Conservation (phyloP, 2,797 vertebrate genomes). For the Gastrophryne carolinensis region DNA sequence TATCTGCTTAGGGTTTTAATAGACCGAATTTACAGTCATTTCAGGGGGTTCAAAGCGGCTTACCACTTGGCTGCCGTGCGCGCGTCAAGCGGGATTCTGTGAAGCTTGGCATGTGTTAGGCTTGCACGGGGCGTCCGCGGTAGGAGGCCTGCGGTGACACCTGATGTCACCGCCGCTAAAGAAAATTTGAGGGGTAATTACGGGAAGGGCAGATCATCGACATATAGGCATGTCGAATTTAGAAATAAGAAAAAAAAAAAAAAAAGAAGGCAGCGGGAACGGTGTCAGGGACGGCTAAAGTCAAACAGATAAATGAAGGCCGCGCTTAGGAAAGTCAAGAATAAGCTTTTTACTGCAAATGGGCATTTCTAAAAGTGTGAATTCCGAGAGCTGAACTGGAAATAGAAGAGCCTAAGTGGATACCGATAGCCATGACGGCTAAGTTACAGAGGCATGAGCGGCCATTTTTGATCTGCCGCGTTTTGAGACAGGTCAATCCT, state of each 20-base stretch:
- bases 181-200: background rate
- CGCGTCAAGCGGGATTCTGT: background rate
- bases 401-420: too few species aligned
- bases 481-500: too few species aligned
- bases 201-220: slow-evolving; percentile 10
- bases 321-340: too few species aligned
- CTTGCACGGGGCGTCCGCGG: background rate
- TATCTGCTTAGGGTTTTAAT: slow-evolving; percentile 53
- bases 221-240: background rate
- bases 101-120: background rate
- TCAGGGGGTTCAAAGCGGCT: slow-evolving; percentile 19
- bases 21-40: slow-evolving; percentile 22
- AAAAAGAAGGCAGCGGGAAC: background rate
- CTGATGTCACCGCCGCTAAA: background rate
- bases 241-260: background rate
- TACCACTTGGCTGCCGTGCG: background rate
- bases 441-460: too few species aligned
- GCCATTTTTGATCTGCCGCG: too few species aligned
- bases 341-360: too few species aligned
- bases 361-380: too few species aligned
- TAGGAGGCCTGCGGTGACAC: background rate
- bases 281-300: background rate
- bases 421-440: too few species aligned
- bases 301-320: background rate
- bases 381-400: too few species aligned